Conservation (phyloP, 2,113 vertebrate genomes). For the Brachyhypopomus occidentalis region DNA sequence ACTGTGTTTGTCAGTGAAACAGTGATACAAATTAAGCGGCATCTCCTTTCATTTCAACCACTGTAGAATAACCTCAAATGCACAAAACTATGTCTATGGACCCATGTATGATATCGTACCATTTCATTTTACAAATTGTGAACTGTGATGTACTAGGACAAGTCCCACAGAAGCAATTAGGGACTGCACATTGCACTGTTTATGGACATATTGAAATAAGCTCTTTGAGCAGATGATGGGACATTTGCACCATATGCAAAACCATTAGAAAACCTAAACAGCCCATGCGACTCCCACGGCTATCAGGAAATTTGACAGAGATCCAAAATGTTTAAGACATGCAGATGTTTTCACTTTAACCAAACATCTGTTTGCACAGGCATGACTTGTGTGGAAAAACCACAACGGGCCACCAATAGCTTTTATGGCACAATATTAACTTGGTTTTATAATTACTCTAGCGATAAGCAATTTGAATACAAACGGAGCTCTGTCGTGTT, state of each 20-base stretch:
- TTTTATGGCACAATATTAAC: constrained; percentile 75
- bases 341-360: constrained; percentile 78
- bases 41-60: neutral
- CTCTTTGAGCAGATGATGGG: constrained; percentile 31
- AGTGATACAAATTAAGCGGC: neutral
- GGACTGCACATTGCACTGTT: neutral
- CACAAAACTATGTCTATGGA: neutral
- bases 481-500: constrained; percentile 69
- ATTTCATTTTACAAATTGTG: constrained; percentile 14
- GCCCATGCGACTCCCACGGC: constrained; percentile 67
- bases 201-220: constrained; percentile 14
- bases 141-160: neutral
- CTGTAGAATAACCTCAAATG: neutral
- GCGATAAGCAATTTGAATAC: constrained; percentile 75
- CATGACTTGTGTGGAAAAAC: constrained; percentile 72
- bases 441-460: constrained; percentile 73
- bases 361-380: constrained; percentile 79
- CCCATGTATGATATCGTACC: constrained; percentile 1
- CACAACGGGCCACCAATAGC: constrained; percentile 72
- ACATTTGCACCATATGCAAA: constrained; percentile 73
- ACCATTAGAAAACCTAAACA: constrained; percentile 64
- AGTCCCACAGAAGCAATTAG: constrained; percentile 22
- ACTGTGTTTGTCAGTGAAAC: neutral
- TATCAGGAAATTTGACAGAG: constrained; percentile 76
- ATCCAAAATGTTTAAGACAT: constrained; percentile 75